Conservation (phyloP, 2,888 invertebrate genomes). For the Rhagonycha lutea region DNA sequence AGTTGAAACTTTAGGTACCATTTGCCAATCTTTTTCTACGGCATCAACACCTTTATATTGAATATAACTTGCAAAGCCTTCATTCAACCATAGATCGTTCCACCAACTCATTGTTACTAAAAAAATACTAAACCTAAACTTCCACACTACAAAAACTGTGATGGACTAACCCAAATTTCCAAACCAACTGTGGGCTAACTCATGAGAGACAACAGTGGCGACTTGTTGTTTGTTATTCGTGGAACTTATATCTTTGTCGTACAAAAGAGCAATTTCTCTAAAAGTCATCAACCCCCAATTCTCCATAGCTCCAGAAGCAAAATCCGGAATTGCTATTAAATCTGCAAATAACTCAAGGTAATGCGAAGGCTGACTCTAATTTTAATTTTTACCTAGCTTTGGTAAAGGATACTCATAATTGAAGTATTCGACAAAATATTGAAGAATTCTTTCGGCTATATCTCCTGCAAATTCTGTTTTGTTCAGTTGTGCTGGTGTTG, state of each 20-base stretch:
- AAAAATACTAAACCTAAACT: neutral
- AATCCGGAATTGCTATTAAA: conserved; percentile 86
- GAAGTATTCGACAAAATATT: conserved; percentile 82
- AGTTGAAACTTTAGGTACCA: conserved; percentile 62
- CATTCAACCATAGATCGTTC: conserved; percentile 92
- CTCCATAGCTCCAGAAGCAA: conserved; percentile 93
- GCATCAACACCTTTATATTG: conserved; percentile 77
- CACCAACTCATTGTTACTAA: conserved; percentile 91
- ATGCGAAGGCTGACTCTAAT: conserved; percentile 27
- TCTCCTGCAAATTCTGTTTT: conserved; percentile 78
- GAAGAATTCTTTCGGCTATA: conserved; percentile 72
- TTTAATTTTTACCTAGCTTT: conserved; percentile 73
- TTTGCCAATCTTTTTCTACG: conserved; percentile 78
- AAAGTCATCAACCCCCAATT: conserved; percentile 95
- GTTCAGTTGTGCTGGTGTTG: conserved; percentile 71
- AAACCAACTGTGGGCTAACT: conserved; percentile 95
- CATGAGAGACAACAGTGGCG: conserved; percentile 85
- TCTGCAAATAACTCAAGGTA: conserved; percentile 58
- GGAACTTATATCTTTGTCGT: conserved; percentile 73
- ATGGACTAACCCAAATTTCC: conserved; percentile 74
- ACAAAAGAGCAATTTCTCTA: conserved; percentile 83
- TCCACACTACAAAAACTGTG: neutral
- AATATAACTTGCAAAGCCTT: conserved; percentile 91
- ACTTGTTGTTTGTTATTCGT: conserved; percentile 76
- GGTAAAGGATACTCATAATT: conserved; percentile 85